Evolutionary conservation across 2,888 invertebrate species (phyloP).

Genomic region (Coenonympha glycerion): DNA sequence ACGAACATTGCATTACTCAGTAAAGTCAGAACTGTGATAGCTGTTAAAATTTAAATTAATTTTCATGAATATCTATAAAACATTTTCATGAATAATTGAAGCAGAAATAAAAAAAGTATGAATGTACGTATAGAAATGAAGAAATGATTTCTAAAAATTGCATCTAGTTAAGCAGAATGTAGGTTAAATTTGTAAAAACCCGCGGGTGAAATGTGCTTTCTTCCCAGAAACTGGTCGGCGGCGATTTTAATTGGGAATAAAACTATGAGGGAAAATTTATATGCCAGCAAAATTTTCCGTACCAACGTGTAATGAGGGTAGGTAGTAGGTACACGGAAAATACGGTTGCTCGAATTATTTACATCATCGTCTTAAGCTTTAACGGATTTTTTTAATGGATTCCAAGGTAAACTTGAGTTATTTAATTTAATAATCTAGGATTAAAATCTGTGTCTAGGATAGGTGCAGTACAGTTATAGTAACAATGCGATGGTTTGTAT

Average conservation of each 20-base stretch:
- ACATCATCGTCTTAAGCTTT: neutral
- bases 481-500: too few relatives aligned
- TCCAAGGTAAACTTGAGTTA: too few relatives aligned
- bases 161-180: slow-evolving; percentile 5
- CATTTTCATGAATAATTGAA: too few relatives aligned
- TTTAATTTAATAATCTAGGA: too few relatives aligned
- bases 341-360: neutral
- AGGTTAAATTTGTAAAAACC: neutral
- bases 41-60: too few relatives aligned
- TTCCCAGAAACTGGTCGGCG: neutral
- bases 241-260: slow-evolving; percentile 5
- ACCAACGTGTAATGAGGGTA: neutral
- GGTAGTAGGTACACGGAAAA: neutral
- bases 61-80: too few relatives aligned
- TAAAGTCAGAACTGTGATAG: too few relatives aligned
- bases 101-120: slow-evolving; percentile 9
- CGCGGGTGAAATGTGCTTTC: slow-evolving; percentile 2
- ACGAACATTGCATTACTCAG: too few relatives aligned
- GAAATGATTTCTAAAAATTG: neutral
- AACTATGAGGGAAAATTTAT: neutral
- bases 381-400: too few relatives aligned
- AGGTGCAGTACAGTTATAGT: too few relatives aligned
- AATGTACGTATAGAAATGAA: slow-evolving; percentile 18
- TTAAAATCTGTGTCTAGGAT: too few relatives aligned
- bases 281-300: neutral